Evolutionary conservation across 2,888 invertebrate species (phyloP), one percentile per base, ranked within the genome.

Genomic region (Acleris sparsana): DNA sequence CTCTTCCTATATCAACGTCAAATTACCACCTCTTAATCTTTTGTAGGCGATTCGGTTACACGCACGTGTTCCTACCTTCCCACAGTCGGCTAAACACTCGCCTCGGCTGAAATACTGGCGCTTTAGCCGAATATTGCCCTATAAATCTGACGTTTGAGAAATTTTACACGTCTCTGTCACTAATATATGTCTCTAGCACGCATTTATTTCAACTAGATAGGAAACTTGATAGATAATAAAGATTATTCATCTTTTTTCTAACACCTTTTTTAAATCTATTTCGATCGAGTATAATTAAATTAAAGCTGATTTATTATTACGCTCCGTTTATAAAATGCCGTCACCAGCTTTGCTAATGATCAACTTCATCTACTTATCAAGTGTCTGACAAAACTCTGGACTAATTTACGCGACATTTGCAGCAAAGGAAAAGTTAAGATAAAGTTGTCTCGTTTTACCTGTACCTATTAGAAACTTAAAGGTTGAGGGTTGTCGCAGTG

Each of bases 11-110:
- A 91, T 92, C 92, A 92, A 91, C 77, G 92, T 92, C 92, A 91
- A 90, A 92, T 91, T 91, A 91, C 89, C 89, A 90, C 88, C 86
- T 89, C 88, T 86, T 91, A 91, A 92, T 89, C 91, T 89, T 86
- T 86, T 86, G 88, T 84, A 79, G 83, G 80, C 84, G 88, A 88
- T 91, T 87, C 78, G 85, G 88, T 92, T 92, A 86, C 91, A 88
- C 75, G 80, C 86, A 88, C 88, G 88, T 89, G 89, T 86, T 84
- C 13, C 39, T 39, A 33, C 39, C 39, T 39, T 39, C 83, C 75
- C 80, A 75, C 74, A 78, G 73, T 68, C 69, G 69, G 72, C 79
- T 81, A 81, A 80, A 83, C 75, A 78, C 77, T 75, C 76, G 69
- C 64, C 70, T 72, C 72, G 76, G 74, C 84, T 87, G 82, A 85